phyloP scores from a whole-genome alignment of 2,113 vertebrate genomes.

The Bucco capensis region DNA sequence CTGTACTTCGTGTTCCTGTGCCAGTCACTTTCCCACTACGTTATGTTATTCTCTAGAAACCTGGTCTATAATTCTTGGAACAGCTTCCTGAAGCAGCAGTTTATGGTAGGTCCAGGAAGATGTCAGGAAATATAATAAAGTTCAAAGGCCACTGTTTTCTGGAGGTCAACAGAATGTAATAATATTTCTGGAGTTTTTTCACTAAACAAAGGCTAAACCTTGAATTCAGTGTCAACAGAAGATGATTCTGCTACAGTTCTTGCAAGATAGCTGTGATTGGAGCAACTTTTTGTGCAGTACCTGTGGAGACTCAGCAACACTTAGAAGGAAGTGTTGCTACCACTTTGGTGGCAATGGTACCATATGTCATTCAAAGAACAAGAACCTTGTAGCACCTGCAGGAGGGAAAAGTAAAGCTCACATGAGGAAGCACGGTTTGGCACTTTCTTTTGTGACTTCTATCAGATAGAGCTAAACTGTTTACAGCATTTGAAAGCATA shows the following conservation, averaged over 20 bases:
- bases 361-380: background rate
- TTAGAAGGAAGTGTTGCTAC: background rate
- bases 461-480: background rate
- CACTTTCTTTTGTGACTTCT: background rate
- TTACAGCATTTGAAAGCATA: background rate
- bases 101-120: background rate
- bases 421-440: background rate
- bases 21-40: background rate
- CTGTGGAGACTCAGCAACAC: background rate
- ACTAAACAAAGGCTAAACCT: background rate
- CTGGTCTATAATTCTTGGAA: background rate
- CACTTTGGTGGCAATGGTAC: background rate
- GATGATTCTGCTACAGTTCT: background rate
- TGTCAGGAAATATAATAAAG: background rate
- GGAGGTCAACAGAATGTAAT: background rate
- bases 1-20: background rate
- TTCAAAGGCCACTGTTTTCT: background rate
- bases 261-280: background rate
- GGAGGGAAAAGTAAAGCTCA: background rate
- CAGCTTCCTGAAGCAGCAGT: background rate
- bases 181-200: background rate
- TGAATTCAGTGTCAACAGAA: background rate
- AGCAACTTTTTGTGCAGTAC: background rate
- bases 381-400: background rate
- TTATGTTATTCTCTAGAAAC: background rate